Percentiles rank a stretch among this genome's conserved stretches.
phyloP scores from a whole-genome alignment of 1,140 invertebrate species.

The Medauroidea extradentata region DNA sequence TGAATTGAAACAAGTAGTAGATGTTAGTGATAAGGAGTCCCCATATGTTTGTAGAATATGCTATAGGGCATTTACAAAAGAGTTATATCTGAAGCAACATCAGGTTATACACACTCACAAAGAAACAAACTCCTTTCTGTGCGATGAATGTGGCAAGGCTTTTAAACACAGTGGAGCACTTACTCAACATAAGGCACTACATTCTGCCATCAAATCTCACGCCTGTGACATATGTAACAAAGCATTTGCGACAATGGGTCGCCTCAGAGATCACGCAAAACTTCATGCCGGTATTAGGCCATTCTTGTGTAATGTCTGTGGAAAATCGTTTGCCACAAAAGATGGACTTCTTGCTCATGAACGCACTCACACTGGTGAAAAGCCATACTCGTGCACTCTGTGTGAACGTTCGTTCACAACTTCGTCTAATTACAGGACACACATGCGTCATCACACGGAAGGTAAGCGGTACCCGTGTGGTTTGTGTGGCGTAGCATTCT shows the following conservation, averaged over 20 bases:
- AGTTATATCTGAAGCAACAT: slow-evolving; percentile 52
- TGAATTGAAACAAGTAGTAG: slow-evolving; percentile 11
- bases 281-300: slow-evolving; percentile 72
- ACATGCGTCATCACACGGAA: slow-evolving; percentile 3
- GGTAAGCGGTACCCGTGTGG: slow-evolving; percentile 7
- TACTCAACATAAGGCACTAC: slow-evolving; percentile 44
- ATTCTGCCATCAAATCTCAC: slow-evolving; percentile 1
- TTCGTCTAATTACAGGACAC: slow-evolving; percentile 1
- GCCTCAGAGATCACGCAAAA: slow-evolving; percentile 68
- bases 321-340: slow-evolving; percentile 63
- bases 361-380: slow-evolving; percentile 67
- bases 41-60: slow-evolving; percentile 40
- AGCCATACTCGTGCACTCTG: slow-evolving; percentile 65
- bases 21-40: slow-evolving; percentile 7
- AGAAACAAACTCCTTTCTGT: slow-evolving; percentile 52
- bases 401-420: slow-evolving; percentile 63
- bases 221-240: slow-evolving; percentile 54
- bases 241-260: slow-evolving; percentile 66
- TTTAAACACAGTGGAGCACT: slow-evolving; percentile 53
- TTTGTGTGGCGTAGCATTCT: slow-evolving; percentile 10
- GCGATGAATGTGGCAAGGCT: slow-evolving; percentile 54
- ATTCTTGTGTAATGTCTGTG: slow-evolving; percentile 70
- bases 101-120: slow-evolving; percentile 60
- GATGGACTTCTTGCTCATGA: slow-evolving; percentile 61
- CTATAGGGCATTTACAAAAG: slow-evolving; percentile 53